Evolutionary conservation across 2,888 invertebrate species (phyloP), one percentile per base, ranked within the genome.

Genomic region (Cancer borealis): DNA sequence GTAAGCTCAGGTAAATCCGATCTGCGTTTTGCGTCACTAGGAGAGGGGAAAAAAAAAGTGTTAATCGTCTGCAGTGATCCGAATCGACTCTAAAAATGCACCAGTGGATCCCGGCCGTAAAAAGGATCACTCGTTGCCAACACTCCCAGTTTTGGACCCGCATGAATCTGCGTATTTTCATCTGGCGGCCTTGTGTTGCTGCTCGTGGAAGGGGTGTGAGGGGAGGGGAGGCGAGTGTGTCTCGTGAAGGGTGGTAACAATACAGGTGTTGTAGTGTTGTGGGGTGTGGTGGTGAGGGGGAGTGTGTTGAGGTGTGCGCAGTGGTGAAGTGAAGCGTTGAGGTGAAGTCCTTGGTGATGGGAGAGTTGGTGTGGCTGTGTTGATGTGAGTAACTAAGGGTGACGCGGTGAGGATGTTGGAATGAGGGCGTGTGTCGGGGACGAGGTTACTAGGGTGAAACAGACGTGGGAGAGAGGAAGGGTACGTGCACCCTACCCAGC

Each of bases 101-200:
- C 79, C 79, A 79, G 79, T 30, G 79, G 79, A 79, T 79, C 79
- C 30, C 79, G 14, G 79, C 79, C 30, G 79, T 79, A 79, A 79
- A 79, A 79, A 79, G 79, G 79, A 79, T 79, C 79, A 79, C 79
- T 30, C 30, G 79, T 30, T 79, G 79, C 30, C 79, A 79, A 79
- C 79, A 79, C 79, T 30, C 30, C 79, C 79, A 21, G 79, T 79
- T 79, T 79, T 79, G 30, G 30, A 79, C 30, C 2, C 3, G 6
- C 12, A 30, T 79, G 79, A 79, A 79, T 26, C 79, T 26, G 79
- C 30, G 79, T 79, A 8, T 79, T 79, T 73, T 73, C 73, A 73
- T n/a, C 73, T 6, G n/a, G 79, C 79, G 79, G 8, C 26, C 30
- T 79, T 79, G 30, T 79, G 30, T 79, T 79, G 30, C 79, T 79